Evolutionary conservation across 2,113 vertebrate genomes (phyloP).

Genomic region (Saimiri boliviensis): DNA sequence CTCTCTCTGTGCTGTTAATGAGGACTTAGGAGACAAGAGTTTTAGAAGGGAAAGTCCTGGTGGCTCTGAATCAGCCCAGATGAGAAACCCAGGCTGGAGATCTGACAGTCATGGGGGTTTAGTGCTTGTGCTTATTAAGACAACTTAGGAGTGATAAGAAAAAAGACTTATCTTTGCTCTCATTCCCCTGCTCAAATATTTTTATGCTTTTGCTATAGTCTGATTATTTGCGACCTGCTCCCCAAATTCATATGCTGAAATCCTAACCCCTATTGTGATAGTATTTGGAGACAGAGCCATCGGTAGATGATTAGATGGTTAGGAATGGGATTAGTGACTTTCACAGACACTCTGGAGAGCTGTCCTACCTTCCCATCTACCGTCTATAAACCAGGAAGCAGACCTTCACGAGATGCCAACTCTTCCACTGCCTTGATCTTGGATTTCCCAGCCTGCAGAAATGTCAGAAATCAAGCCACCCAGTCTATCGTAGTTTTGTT

Average conservation of each 20-base stretch:
- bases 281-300: not conserved
- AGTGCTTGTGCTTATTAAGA: not conserved
- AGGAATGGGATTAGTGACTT: not conserved
- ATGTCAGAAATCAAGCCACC: not conserved
- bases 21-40: not conserved
- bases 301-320: not conserved
- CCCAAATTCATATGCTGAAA: not conserved
- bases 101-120: fast-evolving
- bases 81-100: not conserved
- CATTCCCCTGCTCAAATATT: fast-evolving
- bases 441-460: not conserved
- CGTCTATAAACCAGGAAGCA: too few species aligned
- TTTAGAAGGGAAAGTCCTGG: not conserved
- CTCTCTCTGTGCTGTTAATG: not conserved
- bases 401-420: fast-evolving
- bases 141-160: not conserved
- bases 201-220: not conserved
- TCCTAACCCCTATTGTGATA: not conserved
- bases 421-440: not conserved
- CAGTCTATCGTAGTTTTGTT: not conserved
- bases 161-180: fast-evolving
- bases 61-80: fast-evolving
- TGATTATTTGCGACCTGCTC: too few species aligned
- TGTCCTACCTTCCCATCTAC: fast-evolving
- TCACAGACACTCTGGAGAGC: too few species aligned